These are phyloP conservation scores for Gastracanthus pulcherrimus DNA, from an alignment of 2,888 invertebrate species.

Conservation along the genomic window DNA sequence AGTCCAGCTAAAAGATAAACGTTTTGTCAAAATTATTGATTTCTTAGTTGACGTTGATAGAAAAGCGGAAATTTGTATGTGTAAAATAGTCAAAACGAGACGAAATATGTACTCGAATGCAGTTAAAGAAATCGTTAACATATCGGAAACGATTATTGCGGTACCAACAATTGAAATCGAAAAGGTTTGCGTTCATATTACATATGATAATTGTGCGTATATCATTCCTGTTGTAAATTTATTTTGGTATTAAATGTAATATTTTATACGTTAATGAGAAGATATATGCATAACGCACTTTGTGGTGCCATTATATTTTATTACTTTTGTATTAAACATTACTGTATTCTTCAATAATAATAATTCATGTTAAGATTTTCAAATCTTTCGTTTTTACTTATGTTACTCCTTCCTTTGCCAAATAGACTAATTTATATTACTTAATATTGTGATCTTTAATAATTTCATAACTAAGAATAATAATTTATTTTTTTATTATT, in stretches of 20 bases:
- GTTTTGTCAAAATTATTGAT: conserved; percentile 1
- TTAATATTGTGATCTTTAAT: not conserved
- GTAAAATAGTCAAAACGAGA: not conserved
- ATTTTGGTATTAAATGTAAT: not conserved
- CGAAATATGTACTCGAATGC: not conserved
- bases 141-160: not conserved
- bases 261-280: too few species aligned
- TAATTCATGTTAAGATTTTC: too few species aligned
- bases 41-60: conserved; percentile 4
- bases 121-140: not conserved
- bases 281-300: too few species aligned
- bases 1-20: not conserved
- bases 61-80: not conserved
- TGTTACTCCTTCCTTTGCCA: too few species aligned
- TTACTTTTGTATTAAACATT: not conserved
- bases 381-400: too few species aligned
- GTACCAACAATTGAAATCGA: not conserved
- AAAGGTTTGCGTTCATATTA: not conserved
- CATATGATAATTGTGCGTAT: not conserved
- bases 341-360: not conserved
- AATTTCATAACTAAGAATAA: too few species aligned
- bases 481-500: too few species aligned
- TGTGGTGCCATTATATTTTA: too few species aligned
- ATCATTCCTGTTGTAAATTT: not conserved
- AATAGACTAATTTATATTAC: not conserved